Evolutionary conservation across 1,140 invertebrate genomes (phyloP).

Genomic region (Andricus grossulariae): DNA sequence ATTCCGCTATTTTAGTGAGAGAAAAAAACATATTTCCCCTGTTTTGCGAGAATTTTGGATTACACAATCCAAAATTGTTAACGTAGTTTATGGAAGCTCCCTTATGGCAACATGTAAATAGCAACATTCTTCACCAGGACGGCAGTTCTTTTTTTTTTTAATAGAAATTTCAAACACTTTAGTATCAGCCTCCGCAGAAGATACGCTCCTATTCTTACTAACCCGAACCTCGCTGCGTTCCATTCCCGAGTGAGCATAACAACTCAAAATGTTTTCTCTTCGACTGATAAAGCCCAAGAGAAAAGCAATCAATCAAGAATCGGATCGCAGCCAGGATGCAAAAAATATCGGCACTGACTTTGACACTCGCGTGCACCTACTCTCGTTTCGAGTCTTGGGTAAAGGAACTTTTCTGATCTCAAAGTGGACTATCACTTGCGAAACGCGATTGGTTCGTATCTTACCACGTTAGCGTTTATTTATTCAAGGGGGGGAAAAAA

Average conservation of each 20-base stretch:
- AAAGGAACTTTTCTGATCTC: background rate
- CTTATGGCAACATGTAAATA: too few relatives aligned
- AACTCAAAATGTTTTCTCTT: slow-evolving; percentile 10
- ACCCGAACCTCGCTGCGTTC: slow-evolving; percentile 18
- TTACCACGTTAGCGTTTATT: slow-evolving; percentile 8
- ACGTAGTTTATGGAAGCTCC: too few relatives aligned
- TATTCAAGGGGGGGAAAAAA: background rate
- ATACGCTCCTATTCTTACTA: slow-evolving; percentile 17
- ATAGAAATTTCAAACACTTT: background rate
- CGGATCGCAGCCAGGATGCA: slow-evolving; percentile 17
- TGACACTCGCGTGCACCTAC: slow-evolving; percentile 27
- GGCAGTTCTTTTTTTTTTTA: too few relatives aligned
- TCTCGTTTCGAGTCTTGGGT: background rate
- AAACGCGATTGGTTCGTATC: slow-evolving; percentile 2
- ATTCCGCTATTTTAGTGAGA: too few relatives aligned
- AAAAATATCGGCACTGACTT: slow-evolving; percentile 23
- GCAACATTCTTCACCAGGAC: too few relatives aligned
- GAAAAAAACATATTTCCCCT: too few relatives aligned
- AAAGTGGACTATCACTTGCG: slow-evolving; percentile 17
- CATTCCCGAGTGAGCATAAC: background rate
- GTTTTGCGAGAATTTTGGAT: too few relatives aligned
- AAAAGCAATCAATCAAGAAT: slow-evolving; percentile 14
- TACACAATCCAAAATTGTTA: too few relatives aligned
- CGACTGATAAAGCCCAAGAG: slow-evolving; percentile 4
- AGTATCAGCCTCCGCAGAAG: slow-evolving; percentile 6